Percentiles rank a stretch among this genome's conserved stretches.
These are phyloP conservation scores for Pardosa pseudoannulata DNA, from an alignment of 2,888 invertebrate species.

Conservation along the genomic window DNA sequence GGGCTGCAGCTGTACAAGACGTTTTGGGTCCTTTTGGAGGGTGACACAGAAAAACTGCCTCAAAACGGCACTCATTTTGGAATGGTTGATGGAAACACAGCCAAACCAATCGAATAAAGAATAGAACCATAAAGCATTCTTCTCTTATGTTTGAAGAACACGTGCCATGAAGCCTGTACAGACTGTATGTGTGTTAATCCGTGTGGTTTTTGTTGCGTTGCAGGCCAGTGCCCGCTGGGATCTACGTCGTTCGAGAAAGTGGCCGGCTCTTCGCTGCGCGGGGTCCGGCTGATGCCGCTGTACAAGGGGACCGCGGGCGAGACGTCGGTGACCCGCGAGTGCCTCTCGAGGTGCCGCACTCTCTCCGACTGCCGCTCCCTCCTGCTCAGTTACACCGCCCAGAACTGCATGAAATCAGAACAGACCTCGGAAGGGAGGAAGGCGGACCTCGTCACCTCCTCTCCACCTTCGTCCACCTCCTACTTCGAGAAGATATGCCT, in stretches of 20 bases:
- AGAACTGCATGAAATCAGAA: conserved; percentile 68
- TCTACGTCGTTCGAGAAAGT: conserved; percentile 74
- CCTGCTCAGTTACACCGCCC: conserved; percentile 74
- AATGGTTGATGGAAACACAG: too few species aligned
- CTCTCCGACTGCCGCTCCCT: conserved; percentile 73
- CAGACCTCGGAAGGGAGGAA: conserved; percentile 48
- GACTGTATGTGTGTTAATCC: too few species aligned
- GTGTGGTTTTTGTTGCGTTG: too few species aligned
- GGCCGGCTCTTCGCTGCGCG: conserved; percentile 73
- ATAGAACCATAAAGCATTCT: too few species aligned
- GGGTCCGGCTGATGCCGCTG: conserved; percentile 67
- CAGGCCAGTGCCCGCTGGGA: conserved; percentile 74
- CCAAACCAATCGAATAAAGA: too few species aligned
- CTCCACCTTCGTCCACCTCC: conserved; percentile 78
- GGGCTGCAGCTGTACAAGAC: too few species aligned
- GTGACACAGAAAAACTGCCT: too few species aligned
- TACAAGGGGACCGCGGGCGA: conserved; percentile 64
- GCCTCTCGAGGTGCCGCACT: conserved; percentile 73
- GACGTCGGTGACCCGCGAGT: conserved; percentile 68
- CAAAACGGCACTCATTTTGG: too few species aligned
- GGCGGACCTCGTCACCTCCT: conserved; percentile 59
- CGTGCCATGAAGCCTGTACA: too few species aligned
- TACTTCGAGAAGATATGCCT: conserved; percentile 84
- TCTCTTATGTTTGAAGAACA: too few species aligned
- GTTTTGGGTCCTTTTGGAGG: too few species aligned